Conservation (phyloP, 2,888 invertebrate genomes). For the Coelinius sp. region DNA sequence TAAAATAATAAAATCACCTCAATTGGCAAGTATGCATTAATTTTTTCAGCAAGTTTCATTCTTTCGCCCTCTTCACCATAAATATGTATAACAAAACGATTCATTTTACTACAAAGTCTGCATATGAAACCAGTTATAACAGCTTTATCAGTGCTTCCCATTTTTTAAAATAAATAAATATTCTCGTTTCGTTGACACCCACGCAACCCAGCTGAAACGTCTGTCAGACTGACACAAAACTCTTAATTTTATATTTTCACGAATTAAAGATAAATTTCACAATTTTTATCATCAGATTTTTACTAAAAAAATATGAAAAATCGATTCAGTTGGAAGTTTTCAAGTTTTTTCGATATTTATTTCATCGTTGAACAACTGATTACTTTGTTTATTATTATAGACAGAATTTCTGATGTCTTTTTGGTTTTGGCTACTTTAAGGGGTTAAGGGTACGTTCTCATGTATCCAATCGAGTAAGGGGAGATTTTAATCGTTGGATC, state of each 20-base stretch:
- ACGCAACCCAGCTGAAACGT: slow-evolving; percentile 15
- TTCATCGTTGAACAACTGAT: neutral
- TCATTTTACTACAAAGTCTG: slow-evolving; percentile 89
- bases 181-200: slow-evolving; percentile 4
- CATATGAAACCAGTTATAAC: slow-evolving; percentile 88
- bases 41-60: slow-evolving; percentile 83
- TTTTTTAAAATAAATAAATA: slow-evolving; percentile 59
- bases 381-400: slow-evolving; percentile 20
- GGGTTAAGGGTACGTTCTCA: neutral
- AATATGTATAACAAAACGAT: slow-evolving; percentile 86
- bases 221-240: slow-evolving; percentile 20
- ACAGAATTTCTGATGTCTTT: neutral
- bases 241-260: neutral
- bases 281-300: no score
- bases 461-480: neutral
- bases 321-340: neutral
- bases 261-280: slow-evolving; percentile 7
- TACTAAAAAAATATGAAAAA: no score
- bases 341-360: neutral
- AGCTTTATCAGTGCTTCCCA: slow-evolving; percentile 88
- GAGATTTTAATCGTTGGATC: neutral
- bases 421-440: neutral
- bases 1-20: slow-evolving; percentile 72
- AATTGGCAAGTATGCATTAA: slow-evolving; percentile 85
- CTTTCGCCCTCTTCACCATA: slow-evolving; percentile 86